Conservation (phyloP, 37 sponge, comb jelly and placozoan species). For the Spongia lamella region DNA sequence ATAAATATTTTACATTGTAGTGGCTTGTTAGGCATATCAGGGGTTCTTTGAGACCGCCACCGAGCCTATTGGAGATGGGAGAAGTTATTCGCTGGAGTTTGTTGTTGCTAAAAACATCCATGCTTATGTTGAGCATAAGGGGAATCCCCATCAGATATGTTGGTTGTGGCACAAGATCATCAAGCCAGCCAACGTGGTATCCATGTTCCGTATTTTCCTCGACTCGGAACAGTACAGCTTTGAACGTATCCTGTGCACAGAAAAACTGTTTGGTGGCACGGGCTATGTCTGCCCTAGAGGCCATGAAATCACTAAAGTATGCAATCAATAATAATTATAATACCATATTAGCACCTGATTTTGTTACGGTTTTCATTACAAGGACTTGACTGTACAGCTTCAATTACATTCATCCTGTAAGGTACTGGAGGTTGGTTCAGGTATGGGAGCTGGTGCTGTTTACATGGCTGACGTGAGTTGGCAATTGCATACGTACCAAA, state of each 20-base stretch:
- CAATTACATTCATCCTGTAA: conserved; percentile 9
- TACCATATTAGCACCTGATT: too few relatives aligned
- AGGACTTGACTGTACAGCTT: conserved; percentile 15
- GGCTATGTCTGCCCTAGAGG: conserved; percentile 48
- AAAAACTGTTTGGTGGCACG: conserved; percentile 30
- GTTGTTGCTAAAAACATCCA: conserved; percentile 24
- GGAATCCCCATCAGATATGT: conserved; percentile 36
- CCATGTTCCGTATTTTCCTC: conserved; percentile 7
- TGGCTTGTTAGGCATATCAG: conserved; percentile 8
- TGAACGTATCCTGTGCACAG: conserved; percentile 25
- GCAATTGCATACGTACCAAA: not conserved
- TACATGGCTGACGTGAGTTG: conserved; percentile 37
- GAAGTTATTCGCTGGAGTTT: conserved; percentile 31
- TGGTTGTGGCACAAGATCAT: conserved; percentile 60
- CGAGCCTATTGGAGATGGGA: conserved; percentile 6
- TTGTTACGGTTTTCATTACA: conserved; percentile 6
- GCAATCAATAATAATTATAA: too few relatives aligned
- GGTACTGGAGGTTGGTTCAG: conserved; percentile 67
- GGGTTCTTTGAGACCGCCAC: not conserved
- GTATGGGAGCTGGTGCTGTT: conserved; percentile 46
- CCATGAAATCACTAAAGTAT: conserved; percentile 22
- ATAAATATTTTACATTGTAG: not conserved
- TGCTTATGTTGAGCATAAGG: conserved; percentile 39
- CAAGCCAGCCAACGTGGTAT: not conserved
- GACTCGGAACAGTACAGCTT: conserved; percentile 24